Evolutionary conservation across 2,797 vertebrate species (phyloP), one percentile per base, ranked within the genome.

Genomic region (Pangasius macronema): DNA sequence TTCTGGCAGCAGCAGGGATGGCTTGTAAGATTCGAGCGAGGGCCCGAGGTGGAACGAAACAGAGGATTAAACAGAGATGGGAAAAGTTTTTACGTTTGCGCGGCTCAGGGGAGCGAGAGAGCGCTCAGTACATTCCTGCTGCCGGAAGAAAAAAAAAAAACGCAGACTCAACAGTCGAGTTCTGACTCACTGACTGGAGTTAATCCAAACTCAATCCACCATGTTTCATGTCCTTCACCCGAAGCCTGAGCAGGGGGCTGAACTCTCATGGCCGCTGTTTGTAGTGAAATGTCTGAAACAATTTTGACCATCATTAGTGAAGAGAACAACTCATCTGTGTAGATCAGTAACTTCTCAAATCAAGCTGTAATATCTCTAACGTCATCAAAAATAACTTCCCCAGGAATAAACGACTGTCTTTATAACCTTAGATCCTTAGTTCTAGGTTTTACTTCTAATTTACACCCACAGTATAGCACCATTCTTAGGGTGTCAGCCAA

Each of bases 161-260:
- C 39, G 10, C 30, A 27, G 61, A 83, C 61, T 83, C 13, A 59
- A 36, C 33, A 81, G 85, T 27, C 14, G 24, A 57, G 20, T 65
- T 67, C 42, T 49, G 87, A 42, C 72, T 87, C 49, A 49, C 49
- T 68, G 80, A 80, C 36, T 68, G 61, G 42, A 82, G 55, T 53
- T 87, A 76, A 87, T 88, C 83, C 83, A 49, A 27, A 82, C 77
- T 77, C 83, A 68, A 73, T 86, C 39, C 76, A 46, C 33, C 53
- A 80, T 36, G 46, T 59, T 75, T 55, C 33, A 67, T 68, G 68
- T 24, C 55, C 49, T 24, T 20, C 73, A 30, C 8, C 16, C 33
- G n/a, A 53, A 53, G 75, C 75, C 49, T 33, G 75, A 77, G 75
- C 49, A 20, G 75, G 7, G 11, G 13, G 46, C 11, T 51, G 39